These are phyloP conservation scores for Sesamia inferens DNA, from an alignment of 2,888 invertebrate species.

Conservation along the genomic window DNA sequence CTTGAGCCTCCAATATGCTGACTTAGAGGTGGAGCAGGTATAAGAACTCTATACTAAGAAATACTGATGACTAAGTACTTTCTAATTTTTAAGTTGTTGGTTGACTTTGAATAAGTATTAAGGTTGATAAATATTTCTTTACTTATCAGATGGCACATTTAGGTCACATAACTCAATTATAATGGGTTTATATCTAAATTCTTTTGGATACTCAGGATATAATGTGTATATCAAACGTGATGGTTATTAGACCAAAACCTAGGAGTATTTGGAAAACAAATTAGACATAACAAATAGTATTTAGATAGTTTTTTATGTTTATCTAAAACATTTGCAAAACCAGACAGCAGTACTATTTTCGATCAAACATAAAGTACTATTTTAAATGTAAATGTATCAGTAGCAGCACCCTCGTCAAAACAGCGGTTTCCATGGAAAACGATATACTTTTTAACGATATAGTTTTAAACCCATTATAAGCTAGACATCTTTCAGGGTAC, in stretches of 20 bases:
- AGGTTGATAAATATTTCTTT: slow-evolving; percentile 33
- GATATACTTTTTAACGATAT: slow-evolving; percentile 55
- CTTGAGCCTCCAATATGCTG: slow-evolving; percentile 72
- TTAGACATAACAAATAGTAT: slow-evolving; percentile 1
- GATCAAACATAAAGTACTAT: slow-evolving; percentile 64
- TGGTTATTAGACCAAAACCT: neutral
- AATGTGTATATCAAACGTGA: neutral
- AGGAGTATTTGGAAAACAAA: slow-evolving; percentile 6
- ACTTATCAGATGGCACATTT: slow-evolving; percentile 25
- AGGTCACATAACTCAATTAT: slow-evolving; percentile 43
- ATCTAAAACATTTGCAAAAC: slow-evolving; percentile 7
- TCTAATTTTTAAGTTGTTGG: slow-evolving; percentile 49
- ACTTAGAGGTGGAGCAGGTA: slow-evolving; percentile 65
- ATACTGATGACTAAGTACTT: slow-evolving; percentile 57
- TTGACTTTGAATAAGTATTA: slow-evolving; percentile 16
- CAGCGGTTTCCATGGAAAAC: slow-evolving; percentile 61
- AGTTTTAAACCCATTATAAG: slow-evolving; percentile 39
- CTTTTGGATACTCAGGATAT: slow-evolving; percentile 33
- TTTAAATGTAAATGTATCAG: slow-evolving; percentile 70
- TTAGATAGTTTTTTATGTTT: slow-evolving; percentile 3
- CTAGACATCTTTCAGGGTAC: slow-evolving; percentile 27
- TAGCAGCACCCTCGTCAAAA: slow-evolving; percentile 68
- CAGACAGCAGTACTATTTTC: neutral
- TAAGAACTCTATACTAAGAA: slow-evolving; percentile 49
- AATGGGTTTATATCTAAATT: slow-evolving; percentile 19